Evolutionary conservation across 2,888 invertebrate genomes (phyloP).

Genomic region (Branchipolynoe longqiensis): DNA sequence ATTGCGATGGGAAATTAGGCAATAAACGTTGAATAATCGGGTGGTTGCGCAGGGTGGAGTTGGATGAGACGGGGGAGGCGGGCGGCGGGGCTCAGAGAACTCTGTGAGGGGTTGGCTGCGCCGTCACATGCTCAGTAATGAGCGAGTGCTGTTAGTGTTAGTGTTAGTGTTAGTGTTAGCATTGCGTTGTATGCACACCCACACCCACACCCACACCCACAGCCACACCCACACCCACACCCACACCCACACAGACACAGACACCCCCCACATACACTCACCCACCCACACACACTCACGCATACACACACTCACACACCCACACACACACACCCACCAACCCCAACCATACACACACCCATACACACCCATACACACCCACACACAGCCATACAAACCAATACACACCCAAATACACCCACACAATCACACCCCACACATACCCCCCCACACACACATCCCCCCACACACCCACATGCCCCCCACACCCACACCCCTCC

Average conservation of each 20-base stretch:
- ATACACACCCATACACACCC: not conserved
- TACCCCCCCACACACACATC: too few species aligned
- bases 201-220: too few species aligned
- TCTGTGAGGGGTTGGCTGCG: not conserved
- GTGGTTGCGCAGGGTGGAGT: not conserved
- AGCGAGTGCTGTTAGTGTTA: too few species aligned
- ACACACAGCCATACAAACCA: not conserved
- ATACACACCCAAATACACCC: not conserved
- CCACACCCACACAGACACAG: too few species aligned
- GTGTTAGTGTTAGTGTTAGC: too few species aligned
- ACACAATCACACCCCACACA: too few species aligned
- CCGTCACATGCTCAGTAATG: not conserved
- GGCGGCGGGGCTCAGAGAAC: not conserved
- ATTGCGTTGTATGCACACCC: too few species aligned
- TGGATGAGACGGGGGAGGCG: not conserved
- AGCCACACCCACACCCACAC: too few species aligned
- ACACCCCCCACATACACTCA: not conserved
- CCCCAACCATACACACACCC: not conserved
- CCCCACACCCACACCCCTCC: too few species aligned
- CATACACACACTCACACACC: too few species aligned
- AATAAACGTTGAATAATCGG: slow-evolving; percentile 32
- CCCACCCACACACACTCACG: not conserved
- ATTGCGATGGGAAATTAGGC: slow-evolving; percentile 49
- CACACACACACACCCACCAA: too few species aligned
- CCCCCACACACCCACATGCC: too few species aligned